phyloP scores from a whole-genome alignment of 2,113 vertebrate genomes.

The Phaethon lepturus region DNA sequence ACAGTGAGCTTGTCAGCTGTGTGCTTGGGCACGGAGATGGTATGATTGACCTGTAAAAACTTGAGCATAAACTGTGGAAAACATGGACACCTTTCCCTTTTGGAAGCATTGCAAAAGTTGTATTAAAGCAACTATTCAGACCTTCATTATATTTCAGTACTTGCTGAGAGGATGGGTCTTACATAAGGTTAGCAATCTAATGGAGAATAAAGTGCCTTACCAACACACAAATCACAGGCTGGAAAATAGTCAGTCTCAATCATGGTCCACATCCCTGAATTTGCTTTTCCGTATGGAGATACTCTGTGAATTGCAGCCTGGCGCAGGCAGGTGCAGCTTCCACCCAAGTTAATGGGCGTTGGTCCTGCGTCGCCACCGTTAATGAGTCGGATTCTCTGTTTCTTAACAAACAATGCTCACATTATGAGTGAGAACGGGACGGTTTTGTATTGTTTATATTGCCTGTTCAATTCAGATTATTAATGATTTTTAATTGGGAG shows the following conservation, averaged over 20 bases:
- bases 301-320: neutral
- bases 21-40: neutral
- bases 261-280: neutral
- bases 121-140: neutral
- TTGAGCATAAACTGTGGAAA: neutral
- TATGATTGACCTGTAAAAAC: neutral
- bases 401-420: constrained; percentile 11
- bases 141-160: neutral
- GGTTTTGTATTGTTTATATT: constrained; percentile 31
- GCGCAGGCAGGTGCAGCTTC: constrained; percentile 6
- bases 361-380: neutral
- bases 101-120: neutral
- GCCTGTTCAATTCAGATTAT: constrained; percentile 58
- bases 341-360: neutral
- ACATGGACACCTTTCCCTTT: neutral
- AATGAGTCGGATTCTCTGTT: neutral
- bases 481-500: constrained; percentile 55
- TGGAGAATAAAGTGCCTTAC: neutral
- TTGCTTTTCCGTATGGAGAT: neutral
- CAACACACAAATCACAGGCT: neutral
- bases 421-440: neutral
- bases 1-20: neutral
- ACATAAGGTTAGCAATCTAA: neutral
- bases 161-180: neutral
- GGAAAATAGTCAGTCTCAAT: constrained; percentile 12